Percentiles rank a stretch among this genome's conserved stretches.
These are phyloP conservation scores for Limnephilus rhombicus DNA, from an alignment of 2,888 invertebrate genomes.

Conservation along the genomic window DNA sequence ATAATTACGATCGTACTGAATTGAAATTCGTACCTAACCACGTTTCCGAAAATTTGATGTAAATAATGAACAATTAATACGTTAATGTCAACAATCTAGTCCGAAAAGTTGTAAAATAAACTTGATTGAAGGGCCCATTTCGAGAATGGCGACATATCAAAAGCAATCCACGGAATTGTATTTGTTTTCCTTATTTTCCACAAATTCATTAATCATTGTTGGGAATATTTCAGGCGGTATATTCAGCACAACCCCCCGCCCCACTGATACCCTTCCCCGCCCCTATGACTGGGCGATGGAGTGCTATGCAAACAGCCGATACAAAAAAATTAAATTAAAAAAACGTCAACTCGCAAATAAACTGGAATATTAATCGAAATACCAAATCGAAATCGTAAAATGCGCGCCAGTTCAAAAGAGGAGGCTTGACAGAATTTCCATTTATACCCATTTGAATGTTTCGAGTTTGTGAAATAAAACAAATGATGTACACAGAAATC, in stretches of 20 bases:
- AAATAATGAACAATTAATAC: neutral
- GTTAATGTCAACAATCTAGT: neutral
- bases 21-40: too few species aligned
- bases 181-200: constrained; percentile 57
- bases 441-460: constrained; percentile 67
- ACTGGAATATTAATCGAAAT: constrained; percentile 66
- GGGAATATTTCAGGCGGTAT: constrained; percentile 48
- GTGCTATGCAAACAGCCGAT: constrained; percentile 63
- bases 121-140: neutral
- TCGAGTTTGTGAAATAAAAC: constrained; percentile 69
- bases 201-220: constrained; percentile 55
- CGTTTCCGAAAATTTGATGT: neutral
- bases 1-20: too few species aligned
- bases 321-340: constrained; percentile 64
- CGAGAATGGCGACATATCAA: neutral
- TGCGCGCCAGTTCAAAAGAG: constrained; percentile 64
- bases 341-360: constrained; percentile 64
- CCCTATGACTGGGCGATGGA: constrained; percentile 46
- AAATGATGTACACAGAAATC: constrained; percentile 78
- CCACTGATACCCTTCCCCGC: neutral
- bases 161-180: constrained; percentile 30
- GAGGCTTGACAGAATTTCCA: constrained; percentile 66
- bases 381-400: constrained; percentile 65
- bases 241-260: constrained; percentile 13
- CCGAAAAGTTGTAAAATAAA: neutral